These are phyloP conservation scores for Campopleginae sp. DNA, from an alignment of 2,888 invertebrate species.

Conservation along the genomic window DNA sequence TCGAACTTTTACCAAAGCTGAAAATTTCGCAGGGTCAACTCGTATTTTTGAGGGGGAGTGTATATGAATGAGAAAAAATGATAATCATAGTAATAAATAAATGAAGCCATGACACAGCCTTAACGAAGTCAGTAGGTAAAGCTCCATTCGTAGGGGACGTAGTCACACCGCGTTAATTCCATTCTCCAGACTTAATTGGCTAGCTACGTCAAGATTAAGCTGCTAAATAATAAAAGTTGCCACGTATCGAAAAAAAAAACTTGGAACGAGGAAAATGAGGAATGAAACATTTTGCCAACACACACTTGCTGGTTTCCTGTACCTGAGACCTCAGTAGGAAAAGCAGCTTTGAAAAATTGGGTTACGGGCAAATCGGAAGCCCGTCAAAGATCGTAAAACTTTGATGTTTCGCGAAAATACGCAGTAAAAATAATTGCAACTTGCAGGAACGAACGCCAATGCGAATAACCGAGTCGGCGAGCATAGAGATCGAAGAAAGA, in stretches of 20 bases:
- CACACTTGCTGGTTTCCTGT: not conserved
- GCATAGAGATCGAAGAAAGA: not conserved
- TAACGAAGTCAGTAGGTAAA: constrained; percentile 44
- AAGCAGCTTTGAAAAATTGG: constrained; percentile 19
- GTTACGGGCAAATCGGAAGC: constrained; percentile 17
- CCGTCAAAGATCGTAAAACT: constrained; percentile 27
- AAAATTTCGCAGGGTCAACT: no score
- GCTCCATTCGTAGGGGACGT: constrained; percentile 36
- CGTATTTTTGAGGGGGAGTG: no score
- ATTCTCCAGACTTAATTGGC: constrained; percentile 59
- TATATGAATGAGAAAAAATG: not conserved
- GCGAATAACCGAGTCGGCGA: not conserved
- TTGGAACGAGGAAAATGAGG: constrained; percentile 22
- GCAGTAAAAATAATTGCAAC: constrained; percentile 41
- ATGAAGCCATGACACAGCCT: constrained; percentile 40
- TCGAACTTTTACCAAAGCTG: no score
- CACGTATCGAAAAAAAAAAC: not conserved
- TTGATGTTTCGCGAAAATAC: not conserved
- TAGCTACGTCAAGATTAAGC: constrained; percentile 47
- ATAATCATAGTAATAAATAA: constrained; percentile 35
- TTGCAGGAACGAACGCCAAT: not conserved
- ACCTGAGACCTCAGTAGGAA: not conserved
- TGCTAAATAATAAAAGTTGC: constrained; percentile 62
- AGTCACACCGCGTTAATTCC: constrained; percentile 52
- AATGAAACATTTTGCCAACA: not conserved